These are phyloP conservation scores for Drepana falcataria DNA, from an alignment of 2,888 invertebrate species.

Conservation along the genomic window DNA sequence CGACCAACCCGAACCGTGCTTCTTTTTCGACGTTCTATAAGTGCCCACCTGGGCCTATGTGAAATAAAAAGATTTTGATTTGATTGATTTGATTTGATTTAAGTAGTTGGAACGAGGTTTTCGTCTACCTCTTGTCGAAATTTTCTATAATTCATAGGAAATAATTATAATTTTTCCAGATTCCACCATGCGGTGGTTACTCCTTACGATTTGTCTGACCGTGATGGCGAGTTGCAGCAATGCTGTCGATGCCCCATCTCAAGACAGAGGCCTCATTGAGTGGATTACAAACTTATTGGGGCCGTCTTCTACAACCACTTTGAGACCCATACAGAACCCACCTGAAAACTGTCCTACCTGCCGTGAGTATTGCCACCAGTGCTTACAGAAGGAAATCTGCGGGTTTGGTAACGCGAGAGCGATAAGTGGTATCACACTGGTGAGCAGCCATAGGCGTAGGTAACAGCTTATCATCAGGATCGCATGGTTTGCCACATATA, in stretches of 20 bases:
- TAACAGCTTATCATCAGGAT: no score
- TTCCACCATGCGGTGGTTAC: slow-evolving; percentile 36
- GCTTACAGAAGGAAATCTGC: not conserved
- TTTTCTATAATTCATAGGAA: no score
- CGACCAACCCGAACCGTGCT: no score
- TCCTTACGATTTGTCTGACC: slow-evolving; percentile 37
- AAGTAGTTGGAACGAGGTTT: not conserved
- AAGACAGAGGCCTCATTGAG: slow-evolving; percentile 60
- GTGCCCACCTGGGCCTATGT: no score
- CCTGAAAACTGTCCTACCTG: slow-evolving; percentile 71
- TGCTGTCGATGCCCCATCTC: slow-evolving; percentile 18
- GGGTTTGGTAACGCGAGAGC: no score
- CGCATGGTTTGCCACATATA: no score
- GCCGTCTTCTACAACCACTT: slow-evolving; percentile 38
- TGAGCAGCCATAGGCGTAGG: not conserved
- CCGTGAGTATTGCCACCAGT: slow-evolving; percentile 54
- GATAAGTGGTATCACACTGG: not conserved
- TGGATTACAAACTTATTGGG: slow-evolving; percentile 61
- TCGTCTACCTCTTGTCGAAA: no score
- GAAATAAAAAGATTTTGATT: no score
- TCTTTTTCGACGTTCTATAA: no score
- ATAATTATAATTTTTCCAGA: no score
- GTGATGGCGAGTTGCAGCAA: slow-evolving; percentile 29
- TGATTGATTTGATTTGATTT: no score
- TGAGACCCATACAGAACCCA: slow-evolving; percentile 38